These are phyloP conservation scores for Eupithecia inturbata DNA, from an alignment of 2,888 invertebrate genomes.

Conservation along the genomic window DNA sequence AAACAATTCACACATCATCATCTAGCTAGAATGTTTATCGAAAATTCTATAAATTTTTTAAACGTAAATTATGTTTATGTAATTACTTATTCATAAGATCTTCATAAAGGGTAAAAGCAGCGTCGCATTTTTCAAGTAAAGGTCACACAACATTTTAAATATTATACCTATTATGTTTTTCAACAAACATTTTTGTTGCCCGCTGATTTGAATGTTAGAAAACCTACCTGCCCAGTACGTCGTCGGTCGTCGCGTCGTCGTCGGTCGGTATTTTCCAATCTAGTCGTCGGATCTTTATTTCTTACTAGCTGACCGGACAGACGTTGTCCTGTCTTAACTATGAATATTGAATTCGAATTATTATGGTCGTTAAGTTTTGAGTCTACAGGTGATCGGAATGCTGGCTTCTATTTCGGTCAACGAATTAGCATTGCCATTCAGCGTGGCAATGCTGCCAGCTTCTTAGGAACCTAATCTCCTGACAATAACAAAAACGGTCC, in stretches of 20 bases:
- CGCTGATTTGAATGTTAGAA: neutral
- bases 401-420: no score
- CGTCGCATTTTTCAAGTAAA: neutral
- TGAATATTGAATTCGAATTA: no score
- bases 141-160: neutral
- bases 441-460: no score
- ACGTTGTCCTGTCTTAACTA: no score
- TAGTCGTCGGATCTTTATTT: neutral
- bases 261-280: neutral
- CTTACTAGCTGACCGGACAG: constrained; percentile 36
- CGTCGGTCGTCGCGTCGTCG: no score
- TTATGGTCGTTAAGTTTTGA: no score
- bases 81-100: neutral
- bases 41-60: no score
- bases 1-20: neutral
- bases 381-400: no score
- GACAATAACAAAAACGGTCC: no score
- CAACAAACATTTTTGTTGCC: neutral
- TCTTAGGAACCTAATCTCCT: no score
- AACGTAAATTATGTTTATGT: neutral
- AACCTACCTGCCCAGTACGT: neutral
- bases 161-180: neutral
- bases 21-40: neutral
- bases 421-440: no score
- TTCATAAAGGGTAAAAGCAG: neutral